These are phyloP conservation scores for Nasonia vitripennis DNA, from an alignment of 1,140 invertebrate genomes.

Conservation along the genomic window DNA sequence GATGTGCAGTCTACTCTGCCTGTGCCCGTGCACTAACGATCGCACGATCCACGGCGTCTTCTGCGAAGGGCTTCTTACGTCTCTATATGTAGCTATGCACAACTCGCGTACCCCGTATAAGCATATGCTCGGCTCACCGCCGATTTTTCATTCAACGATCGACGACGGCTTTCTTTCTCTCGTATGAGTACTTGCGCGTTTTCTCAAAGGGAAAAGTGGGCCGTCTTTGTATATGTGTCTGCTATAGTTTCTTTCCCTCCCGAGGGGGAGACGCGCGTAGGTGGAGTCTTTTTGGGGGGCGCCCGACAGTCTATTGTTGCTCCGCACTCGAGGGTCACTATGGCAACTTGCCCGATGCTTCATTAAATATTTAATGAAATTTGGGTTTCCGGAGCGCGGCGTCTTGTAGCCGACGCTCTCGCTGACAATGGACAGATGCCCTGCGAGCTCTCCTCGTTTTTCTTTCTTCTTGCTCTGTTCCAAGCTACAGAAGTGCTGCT, in stretches of 20 bases:
- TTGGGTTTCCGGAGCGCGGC: background rate
- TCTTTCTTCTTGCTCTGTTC: background rate
- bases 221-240: background rate
- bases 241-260: background rate
- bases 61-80: too few species aligned
- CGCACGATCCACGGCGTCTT: too few species aligned
- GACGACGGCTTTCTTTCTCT: too few species aligned
- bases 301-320: background rate
- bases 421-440: background rate
- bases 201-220: too few species aligned
- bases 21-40: too few species aligned
- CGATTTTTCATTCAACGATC: background rate
- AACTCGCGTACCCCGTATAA: background rate
- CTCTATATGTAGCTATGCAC: too few species aligned
- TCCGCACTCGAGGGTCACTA: background rate
- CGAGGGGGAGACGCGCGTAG: background rate
- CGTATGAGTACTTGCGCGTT: too few species aligned
- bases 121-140: background rate
- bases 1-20: too few species aligned
- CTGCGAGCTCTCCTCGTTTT: background rate
- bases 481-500: background rate
- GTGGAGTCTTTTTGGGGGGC: background rate
- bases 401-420: background rate
- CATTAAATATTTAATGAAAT: constrained; percentile 3
- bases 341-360: background rate